A percentile compares a stretch with the other conserved stretches of the same genome.
Evolutionary conservation across 2,113 vertebrate genomes (phyloP).

Genomic region (Eulemur rufifrons): DNA sequence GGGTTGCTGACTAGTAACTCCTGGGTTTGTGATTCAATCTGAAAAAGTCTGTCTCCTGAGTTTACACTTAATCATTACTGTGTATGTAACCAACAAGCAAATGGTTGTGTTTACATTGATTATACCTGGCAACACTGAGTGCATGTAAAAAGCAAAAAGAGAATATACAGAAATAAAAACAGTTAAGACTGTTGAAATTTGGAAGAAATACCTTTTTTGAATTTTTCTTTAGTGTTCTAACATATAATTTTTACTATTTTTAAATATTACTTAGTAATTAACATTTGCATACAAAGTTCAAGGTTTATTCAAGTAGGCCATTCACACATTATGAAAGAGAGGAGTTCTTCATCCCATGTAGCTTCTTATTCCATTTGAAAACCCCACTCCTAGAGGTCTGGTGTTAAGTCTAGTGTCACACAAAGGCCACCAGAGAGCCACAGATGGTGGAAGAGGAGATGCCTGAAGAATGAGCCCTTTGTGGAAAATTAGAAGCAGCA

Average conservation of each 20-base stretch:
- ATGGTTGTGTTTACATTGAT: neutral
- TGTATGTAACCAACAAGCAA: neutral
- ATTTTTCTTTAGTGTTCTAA: neutral
- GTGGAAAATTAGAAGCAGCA: neutral
- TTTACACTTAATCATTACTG: neutral
- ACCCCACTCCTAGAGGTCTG: neutral
- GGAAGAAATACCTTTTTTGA: neutral
- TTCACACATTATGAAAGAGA: neutral
- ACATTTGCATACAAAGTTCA: conserved; percentile 21
- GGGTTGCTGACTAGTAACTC: neutral
- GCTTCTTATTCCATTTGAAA: neutral
- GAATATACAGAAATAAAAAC: conserved; percentile 23
- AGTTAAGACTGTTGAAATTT: conserved; percentile 33
- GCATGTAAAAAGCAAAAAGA: neutral
- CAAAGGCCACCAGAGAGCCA: neutral
- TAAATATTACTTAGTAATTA: neutral
- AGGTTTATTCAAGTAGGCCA: neutral
- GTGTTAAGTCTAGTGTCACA: neutral
- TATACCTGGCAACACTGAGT: neutral
- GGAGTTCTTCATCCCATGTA: neutral
- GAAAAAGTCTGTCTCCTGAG: neutral
- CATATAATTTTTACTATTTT: neutral
- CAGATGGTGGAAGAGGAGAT: neutral
- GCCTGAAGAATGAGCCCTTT: neutral
- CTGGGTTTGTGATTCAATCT: neutral